A percentile compares a stretch with the other conserved stretches of the same genome.
These are phyloP conservation scores for Gallinago media DNA, from an alignment of 2,113 vertebrate species.

Conservation along the genomic window DNA sequence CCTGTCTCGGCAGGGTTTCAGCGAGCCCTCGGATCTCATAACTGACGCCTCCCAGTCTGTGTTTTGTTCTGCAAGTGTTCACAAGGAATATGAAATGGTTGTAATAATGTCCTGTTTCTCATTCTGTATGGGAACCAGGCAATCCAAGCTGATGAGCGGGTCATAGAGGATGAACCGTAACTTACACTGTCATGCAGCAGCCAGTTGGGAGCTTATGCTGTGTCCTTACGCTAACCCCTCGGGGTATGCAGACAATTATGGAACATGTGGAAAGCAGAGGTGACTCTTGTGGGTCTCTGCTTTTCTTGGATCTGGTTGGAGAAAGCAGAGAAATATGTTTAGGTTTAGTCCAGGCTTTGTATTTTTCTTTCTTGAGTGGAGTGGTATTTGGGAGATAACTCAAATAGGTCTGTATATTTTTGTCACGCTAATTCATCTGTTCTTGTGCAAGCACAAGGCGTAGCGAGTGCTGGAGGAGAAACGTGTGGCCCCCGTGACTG, in stretches of 20 bases:
- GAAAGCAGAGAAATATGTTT: neutral
- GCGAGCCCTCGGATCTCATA: neutral
- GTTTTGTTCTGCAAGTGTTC: neutral
- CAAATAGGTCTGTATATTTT: neutral
- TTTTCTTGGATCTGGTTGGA: neutral
- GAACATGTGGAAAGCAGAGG: conserved; percentile 21
- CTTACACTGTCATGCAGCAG: neutral
- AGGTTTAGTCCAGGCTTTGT: neutral
- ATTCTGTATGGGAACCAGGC: neutral
- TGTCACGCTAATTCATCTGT: neutral
- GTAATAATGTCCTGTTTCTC: neutral
- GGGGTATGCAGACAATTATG: neutral
- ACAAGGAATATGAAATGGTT: neutral
- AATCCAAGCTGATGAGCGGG: neutral
- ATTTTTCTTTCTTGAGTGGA: neutral
- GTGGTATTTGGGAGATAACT: neutral
- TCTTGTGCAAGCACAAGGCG: neutral
- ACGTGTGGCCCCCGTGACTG: neutral
- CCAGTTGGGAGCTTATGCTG: neutral
- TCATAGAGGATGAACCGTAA: neutral
- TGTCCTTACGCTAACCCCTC: neutral
- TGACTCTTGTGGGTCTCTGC: neutral
- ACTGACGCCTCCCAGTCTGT: neutral
- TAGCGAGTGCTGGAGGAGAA: neutral
- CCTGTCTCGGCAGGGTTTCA: neutral